phyloP scores from a whole-genome alignment of 2,888 invertebrate genomes.

The Hipparchia semele region DNA sequence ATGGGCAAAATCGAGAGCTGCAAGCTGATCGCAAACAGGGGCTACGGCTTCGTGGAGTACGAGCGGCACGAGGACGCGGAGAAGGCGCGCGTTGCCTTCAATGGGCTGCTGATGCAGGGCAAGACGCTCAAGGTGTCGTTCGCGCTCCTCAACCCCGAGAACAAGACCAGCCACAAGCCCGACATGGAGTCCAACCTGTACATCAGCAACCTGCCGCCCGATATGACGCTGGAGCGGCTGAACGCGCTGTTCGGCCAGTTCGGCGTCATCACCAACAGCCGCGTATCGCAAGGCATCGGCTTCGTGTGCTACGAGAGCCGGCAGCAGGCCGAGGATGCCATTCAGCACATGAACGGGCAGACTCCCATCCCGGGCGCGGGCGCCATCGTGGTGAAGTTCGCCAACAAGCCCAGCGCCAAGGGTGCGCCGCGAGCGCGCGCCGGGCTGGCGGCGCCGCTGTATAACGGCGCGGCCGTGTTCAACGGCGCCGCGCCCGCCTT shows the following conservation, averaged over 20 bases:
- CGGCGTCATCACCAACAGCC: slow-evolving; percentile 77
- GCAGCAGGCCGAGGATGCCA: slow-evolving; percentile 77
- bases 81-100: slow-evolving; percentile 79
- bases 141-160: slow-evolving; percentile 79
- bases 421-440: slow-evolving; percentile 68
- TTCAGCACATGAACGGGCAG: slow-evolving; percentile 73
- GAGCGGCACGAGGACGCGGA: slow-evolving; percentile 81
- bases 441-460: slow-evolving; percentile 62
- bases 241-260: slow-evolving; percentile 72
- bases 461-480: slow-evolving; percentile 74
- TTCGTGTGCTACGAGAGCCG: slow-evolving; percentile 78
- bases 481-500: slow-evolving; percentile 67
- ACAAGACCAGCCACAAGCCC: slow-evolving; percentile 78
- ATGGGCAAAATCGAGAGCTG: slow-evolving; percentile 82
- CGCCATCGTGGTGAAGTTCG: slow-evolving; percentile 77
- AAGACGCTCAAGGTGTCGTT: slow-evolving; percentile 81
- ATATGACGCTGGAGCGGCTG: slow-evolving; percentile 78
- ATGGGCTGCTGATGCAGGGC: slow-evolving; percentile 80
- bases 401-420: slow-evolving; percentile 76
- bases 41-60: slow-evolving; percentile 80
- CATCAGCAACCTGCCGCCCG: slow-evolving; percentile 80
- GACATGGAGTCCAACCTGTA: slow-evolving; percentile 80
- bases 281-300: slow-evolving; percentile 79
- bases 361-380: slow-evolving; percentile 73
- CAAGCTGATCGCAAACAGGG: slow-evolving; percentile 78